Evolutionary conservation across 2,888 invertebrate species (phyloP).

Genomic region (Cabera pusaria): DNA sequence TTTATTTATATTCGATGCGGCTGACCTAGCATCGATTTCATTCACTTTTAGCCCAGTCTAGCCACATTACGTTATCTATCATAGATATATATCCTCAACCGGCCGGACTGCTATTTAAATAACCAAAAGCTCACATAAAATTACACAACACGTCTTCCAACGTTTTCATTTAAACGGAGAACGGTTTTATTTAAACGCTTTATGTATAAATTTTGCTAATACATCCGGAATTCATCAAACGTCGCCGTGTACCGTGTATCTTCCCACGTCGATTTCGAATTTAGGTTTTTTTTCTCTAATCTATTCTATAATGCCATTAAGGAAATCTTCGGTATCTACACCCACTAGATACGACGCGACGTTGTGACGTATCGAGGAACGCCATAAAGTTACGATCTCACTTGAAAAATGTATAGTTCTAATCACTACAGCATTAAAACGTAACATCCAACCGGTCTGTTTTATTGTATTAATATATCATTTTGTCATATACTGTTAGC

Average conservation of each 20-base stretch:
- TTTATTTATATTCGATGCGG: no score
- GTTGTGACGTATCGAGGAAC: constrained; percentile 51
- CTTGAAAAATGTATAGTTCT: constrained; percentile 67
- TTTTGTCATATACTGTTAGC: constrained; percentile 60
- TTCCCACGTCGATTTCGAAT: constrained; percentile 37
- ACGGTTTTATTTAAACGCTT: constrained; percentile 14
- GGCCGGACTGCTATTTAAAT: constrained; percentile 20
- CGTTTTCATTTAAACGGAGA: neutral
- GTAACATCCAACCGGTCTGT: constrained; percentile 53
- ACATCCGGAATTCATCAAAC: constrained; percentile 22
- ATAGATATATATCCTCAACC: no score
- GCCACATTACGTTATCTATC: no score
- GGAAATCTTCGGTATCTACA: constrained; percentile 53
- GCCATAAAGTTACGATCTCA: constrained; percentile 41
- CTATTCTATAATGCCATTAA: constrained; percentile 58
- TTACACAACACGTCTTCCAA: constrained; percentile 24
- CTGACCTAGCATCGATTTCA: no score
- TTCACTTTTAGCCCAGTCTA: constrained; percentile 9
- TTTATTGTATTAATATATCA: constrained; percentile 71
- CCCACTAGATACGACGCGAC: constrained; percentile 50
- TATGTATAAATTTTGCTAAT: constrained; percentile 21
- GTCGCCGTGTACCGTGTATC: constrained; percentile 17
- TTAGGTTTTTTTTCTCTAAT: constrained; percentile 42
- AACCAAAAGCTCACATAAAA: constrained; percentile 26
- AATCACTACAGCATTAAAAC: constrained; percentile 67